A percentile compares a stretch with the other conserved stretches of the same genome.
Evolutionary conservation across 2,888 invertebrate genomes (phyloP).

Genomic region (Ramazzottius varieornatus): DNA sequence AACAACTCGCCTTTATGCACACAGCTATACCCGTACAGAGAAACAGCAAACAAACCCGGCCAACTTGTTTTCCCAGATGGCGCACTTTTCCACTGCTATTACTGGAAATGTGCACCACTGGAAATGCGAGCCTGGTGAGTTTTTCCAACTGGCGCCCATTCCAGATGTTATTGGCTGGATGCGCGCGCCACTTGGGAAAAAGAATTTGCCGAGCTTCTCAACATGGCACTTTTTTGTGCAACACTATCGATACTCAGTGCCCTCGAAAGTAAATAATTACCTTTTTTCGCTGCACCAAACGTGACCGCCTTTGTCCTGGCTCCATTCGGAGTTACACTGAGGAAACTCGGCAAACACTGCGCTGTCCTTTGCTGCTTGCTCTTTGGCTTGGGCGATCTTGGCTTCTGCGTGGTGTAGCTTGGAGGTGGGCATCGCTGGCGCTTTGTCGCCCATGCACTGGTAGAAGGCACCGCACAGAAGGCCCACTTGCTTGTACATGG

Average conservation of each 20-base stretch:
- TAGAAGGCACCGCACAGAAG: neutral
- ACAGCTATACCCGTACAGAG: too few relatives aligned
- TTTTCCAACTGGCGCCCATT: too few relatives aligned
- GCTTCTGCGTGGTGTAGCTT: neutral
- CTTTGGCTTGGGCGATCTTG: neutral
- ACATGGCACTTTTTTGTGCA: too few relatives aligned
- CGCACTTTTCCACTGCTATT: neutral
- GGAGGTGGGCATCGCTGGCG: neutral
- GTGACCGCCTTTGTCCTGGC: neutral
- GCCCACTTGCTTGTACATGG: neutral
- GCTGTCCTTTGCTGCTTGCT: neutral
- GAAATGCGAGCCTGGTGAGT: neutral
- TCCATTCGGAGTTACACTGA: neutral
- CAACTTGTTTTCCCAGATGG: too few relatives aligned
- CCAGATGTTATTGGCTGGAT: too few relatives aligned
- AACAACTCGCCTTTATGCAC: too few relatives aligned
- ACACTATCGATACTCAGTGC: neutral
- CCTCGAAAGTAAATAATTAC: neutral
- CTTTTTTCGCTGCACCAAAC: slow-evolving; percentile 1
- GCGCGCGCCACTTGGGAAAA: too few relatives aligned
- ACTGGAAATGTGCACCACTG: neutral
- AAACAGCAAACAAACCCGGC: too few relatives aligned
- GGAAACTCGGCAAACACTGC: neutral
- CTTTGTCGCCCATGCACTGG: neutral
- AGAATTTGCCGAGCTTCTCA: too few relatives aligned